Percentiles rank a stretch among this genome's conserved stretches.
These are phyloP conservation scores for Oryctes rhinoceros DNA, from an alignment of 1,140 invertebrate genomes.

Conservation along the genomic window DNA sequence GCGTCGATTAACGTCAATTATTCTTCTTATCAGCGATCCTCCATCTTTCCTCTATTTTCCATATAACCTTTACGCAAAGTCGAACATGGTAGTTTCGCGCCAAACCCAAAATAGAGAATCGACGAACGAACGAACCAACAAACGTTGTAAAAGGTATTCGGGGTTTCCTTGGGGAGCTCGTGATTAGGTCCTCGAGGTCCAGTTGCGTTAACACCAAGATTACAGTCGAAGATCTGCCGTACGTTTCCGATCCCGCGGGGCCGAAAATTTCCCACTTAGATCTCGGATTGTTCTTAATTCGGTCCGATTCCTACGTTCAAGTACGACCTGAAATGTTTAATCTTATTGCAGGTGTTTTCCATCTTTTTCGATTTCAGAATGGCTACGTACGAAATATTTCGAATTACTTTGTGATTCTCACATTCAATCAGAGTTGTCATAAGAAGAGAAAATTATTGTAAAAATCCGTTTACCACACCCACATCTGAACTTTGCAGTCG, in stretches of 20 bases:
- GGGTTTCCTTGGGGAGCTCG: slow-evolving; percentile 27
- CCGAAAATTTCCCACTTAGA: slow-evolving; percentile 35
- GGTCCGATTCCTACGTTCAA: background rate
- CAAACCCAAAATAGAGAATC: background rate
- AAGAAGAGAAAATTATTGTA: no score
- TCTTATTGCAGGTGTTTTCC: background rate
- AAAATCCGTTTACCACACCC: no score
- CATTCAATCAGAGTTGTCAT: no score
- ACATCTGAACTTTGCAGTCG: no score
- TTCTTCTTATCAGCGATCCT: slow-evolving; percentile 26
- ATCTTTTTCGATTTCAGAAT: background rate
- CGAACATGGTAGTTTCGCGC: background rate
- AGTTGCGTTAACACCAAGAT: slow-evolving; percentile 40
- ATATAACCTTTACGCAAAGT: background rate
- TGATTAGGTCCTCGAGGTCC: slow-evolving; percentile 44
- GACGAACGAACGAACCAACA: no score
- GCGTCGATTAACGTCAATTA: slow-evolving; percentile 30
- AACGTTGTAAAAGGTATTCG: slow-evolving; percentile 22
- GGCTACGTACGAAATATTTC: no score
- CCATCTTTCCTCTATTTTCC: slow-evolving; percentile 8
- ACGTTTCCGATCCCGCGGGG: slow-evolving; percentile 18
- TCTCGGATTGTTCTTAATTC: slow-evolving; percentile 34
- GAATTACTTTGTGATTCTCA: no score
- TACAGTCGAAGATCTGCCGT: slow-evolving; percentile 17
- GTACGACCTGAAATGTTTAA: background rate